These are phyloP conservation scores for Crocuta crocuta DNA, from an alignment of 2,113 vertebrate species.

Conservation along the genomic window DNA sequence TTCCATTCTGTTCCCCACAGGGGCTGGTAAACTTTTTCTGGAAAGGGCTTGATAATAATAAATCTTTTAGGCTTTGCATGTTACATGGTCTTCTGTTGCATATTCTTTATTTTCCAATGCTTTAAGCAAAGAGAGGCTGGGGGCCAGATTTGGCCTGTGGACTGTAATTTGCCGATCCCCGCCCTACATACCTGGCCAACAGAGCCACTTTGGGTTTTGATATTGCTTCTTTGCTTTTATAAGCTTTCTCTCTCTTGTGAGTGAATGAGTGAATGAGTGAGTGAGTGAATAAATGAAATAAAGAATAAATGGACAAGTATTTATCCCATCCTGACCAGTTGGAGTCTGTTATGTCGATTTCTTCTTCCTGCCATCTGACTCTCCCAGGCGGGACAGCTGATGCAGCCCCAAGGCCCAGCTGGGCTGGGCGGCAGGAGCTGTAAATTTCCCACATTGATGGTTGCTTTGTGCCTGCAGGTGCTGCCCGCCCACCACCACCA, in stretches of 20 bases:
- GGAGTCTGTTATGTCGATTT: neutral
- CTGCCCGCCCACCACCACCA: accelerated
- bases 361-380: neutral
- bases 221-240: neutral
- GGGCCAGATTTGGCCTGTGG: neutral
- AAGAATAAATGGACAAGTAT: neutral
- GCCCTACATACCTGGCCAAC: neutral
- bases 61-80: neutral
- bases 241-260: neutral
- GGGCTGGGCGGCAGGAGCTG: neutral
- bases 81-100: accelerated
- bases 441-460: neutral
- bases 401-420: neutral
- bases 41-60: neutral
- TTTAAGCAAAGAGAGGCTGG: neutral
- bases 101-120: neutral
- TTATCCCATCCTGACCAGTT: no score
- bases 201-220: neutral
- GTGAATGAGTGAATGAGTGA: neutral
- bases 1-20: neutral
- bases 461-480: constrained; percentile 52
- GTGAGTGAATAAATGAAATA: neutral
- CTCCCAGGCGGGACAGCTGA: neutral
- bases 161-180: neutral
- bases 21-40: neutral